Evolutionary conservation across 1,140 invertebrate genomes (phyloP).

Genomic region (Chelonus insularis): DNA sequence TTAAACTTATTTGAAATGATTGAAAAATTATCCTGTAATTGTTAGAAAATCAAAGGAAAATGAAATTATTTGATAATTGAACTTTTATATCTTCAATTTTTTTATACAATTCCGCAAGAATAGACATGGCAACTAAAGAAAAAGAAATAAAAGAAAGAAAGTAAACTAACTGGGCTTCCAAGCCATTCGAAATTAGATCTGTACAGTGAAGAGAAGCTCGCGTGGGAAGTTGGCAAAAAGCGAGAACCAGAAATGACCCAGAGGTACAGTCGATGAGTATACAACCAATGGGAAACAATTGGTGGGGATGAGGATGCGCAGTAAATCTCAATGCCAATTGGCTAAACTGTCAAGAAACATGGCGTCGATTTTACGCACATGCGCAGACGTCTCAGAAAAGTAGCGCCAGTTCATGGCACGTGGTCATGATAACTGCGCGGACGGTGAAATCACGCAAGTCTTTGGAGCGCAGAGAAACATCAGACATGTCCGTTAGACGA

Average conservation of each 20-base stretch:
- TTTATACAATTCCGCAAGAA: conserved; percentile 20
- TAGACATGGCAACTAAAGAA: conserved; percentile 14
- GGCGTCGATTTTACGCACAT: conserved; percentile 28
- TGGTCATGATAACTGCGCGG: conserved; percentile 31
- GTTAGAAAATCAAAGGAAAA: too few relatives aligned
- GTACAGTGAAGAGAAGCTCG: neutral
- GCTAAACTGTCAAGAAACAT: conserved; percentile 11
- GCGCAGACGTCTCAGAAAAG: conserved; percentile 22
- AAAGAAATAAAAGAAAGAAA: conserved; percentile 23
- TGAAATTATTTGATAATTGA: neutral
- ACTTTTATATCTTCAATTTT: conserved; percentile 13
- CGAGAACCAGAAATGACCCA: conserved; percentile 18
- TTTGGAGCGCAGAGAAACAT: neutral
- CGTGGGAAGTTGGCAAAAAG: conserved; percentile 33
- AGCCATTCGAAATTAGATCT: conserved; percentile 26
- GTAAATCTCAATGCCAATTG: conserved; percentile 3
- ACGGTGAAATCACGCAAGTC: conserved; percentile 26
- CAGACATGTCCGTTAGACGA: conserved; percentile 2
- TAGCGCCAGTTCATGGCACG: conserved; percentile 39
- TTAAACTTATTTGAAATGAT: too few relatives aligned
- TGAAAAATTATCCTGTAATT: too few relatives aligned
- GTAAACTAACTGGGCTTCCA: conserved; percentile 24
- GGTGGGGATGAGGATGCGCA: conserved; percentile 12
- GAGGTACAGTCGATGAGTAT: neutral
- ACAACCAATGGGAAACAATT: conserved; percentile 1